Base-by-base conservation (phyloP, 2,888 invertebrate species). In the Myathropa florea region DNA sequence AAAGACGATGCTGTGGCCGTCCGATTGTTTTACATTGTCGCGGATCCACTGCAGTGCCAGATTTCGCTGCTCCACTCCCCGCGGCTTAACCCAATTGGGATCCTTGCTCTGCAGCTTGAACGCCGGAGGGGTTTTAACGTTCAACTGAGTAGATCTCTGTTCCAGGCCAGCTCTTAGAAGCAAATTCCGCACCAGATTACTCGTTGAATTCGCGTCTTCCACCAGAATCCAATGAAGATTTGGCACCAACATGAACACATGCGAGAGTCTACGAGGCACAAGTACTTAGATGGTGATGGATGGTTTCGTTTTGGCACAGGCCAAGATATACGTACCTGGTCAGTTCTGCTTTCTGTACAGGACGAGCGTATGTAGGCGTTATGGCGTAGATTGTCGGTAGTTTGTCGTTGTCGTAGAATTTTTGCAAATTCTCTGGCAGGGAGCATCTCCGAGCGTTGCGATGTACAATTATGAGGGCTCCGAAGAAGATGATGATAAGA, bases 211-310 rank as follows among this genome's bases (percentile, higher is more conserved):
- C 0, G 97, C 94, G 93, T 99, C 99, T 93, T 99, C 98, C 33
- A 99, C 95, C 57, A 99, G 94, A 88, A 99, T 95, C 99, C 99
- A 99, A 91, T 98, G 96, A 80, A 99, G 94, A 91, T 97, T 97
- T 85, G 97, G 96, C 81, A 98, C 95, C 89, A 97, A 94, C 94
- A 96, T 95, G 88, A 99, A 94, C 2, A 98, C 96, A 91, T 98
- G 97, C 7, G 97, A 96, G 79, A 99, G 93, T 91, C 98, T 95
- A 92, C 18, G 18, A 18, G 46, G 4, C 10, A 9, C 21, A 59
- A 23, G 0, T 28, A 59, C 18, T 59, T 18, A 26, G 2, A 18
- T 28, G 39, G 4, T 46, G 4, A 26, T 21, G 28, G 9, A 36
- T 23, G 24, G n/a, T 21, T 39, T 10, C 21, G 36, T 36, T 9